Evolutionary conservation across 2,888 invertebrate genomes (phyloP).

Genomic region (Scrobipalpa atriplicella): DNA sequence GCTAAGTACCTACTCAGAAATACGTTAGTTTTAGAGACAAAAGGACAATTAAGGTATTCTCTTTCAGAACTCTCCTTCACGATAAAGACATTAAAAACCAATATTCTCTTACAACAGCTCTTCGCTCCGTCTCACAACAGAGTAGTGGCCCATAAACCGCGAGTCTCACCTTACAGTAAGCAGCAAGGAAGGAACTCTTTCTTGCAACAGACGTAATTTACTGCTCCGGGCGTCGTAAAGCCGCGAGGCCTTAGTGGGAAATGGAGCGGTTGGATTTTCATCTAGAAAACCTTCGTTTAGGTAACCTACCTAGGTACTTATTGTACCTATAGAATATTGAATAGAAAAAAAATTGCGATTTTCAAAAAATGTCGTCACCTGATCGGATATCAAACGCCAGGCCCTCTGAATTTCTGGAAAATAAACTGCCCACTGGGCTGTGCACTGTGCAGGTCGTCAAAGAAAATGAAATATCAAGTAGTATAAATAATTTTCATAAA

Average conservation of each 20-base stretch:
- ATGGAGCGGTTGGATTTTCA: background rate
- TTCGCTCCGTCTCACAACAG: background rate
- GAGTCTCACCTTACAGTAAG: conserved; percentile 57
- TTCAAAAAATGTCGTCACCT: no score
- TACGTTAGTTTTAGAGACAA: no score
- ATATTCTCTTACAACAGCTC: background rate
- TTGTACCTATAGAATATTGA: no score
- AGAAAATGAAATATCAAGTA: background rate
- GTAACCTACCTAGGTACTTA: background rate
- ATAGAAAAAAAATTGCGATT: no score
- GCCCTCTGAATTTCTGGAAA: no score
- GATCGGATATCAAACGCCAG: no score
- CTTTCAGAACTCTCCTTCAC: background rate
- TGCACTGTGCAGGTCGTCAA: no score
- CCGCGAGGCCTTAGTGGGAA: conserved; percentile 28
- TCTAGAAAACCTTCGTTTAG: background rate
- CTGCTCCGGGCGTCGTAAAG: conserved; percentile 57
- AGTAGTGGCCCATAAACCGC: conserved; percentile 15
- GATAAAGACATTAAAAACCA: conserved; percentile 15
- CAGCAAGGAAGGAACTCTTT: conserved; percentile 62
- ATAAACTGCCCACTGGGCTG: no score
- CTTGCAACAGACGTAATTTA: conserved; percentile 60
- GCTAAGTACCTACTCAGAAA: no score
- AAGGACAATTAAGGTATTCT: no score
- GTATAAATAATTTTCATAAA: background rate